These are phyloP conservation scores for Drosophila planitibia DNA, from an alignment of 2,888 invertebrate species.

Conservation along the genomic window DNA sequence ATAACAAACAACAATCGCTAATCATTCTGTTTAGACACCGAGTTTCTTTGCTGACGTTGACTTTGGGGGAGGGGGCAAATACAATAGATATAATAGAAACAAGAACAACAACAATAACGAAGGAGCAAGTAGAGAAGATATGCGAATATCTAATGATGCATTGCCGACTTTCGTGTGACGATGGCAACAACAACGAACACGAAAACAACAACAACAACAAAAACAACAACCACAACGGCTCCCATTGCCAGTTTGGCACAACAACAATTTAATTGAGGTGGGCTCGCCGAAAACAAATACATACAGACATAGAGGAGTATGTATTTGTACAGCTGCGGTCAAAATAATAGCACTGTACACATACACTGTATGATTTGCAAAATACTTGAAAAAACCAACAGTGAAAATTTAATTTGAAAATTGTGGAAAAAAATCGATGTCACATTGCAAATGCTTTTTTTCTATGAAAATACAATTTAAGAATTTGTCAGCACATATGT, in stretches of 20 bases:
- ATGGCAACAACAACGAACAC: neutral
- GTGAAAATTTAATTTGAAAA: neutral
- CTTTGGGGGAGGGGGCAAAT: slow-evolving; percentile 10
- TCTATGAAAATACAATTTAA: neutral
- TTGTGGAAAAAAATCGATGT: neutral
- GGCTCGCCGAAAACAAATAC: slow-evolving; percentile 43
- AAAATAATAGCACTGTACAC: neutral
- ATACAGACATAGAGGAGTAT: too few species aligned
- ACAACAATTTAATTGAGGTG: slow-evolving; percentile 68
- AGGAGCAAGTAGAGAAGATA: neutral
- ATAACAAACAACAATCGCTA: slow-evolving; percentile 39
- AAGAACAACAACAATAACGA: neutral
- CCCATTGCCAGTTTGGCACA: slow-evolving; percentile 16
- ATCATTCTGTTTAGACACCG: slow-evolving; percentile 67
- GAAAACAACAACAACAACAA: neutral
- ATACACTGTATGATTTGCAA: neutral
- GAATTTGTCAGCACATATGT: neutral
- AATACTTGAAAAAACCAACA: neutral
- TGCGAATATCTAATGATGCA: slow-evolving; percentile 61
- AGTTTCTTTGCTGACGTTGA: slow-evolving; percentile 2
- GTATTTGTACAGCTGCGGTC: neutral
- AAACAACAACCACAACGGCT: neutral
- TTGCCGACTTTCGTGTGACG: slow-evolving; percentile 20
- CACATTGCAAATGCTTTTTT: neutral
- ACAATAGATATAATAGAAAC: slow-evolving; percentile 8